Conservation (phyloP, 2,113 vertebrate species). For the Notarius lentiginosus region DNA sequence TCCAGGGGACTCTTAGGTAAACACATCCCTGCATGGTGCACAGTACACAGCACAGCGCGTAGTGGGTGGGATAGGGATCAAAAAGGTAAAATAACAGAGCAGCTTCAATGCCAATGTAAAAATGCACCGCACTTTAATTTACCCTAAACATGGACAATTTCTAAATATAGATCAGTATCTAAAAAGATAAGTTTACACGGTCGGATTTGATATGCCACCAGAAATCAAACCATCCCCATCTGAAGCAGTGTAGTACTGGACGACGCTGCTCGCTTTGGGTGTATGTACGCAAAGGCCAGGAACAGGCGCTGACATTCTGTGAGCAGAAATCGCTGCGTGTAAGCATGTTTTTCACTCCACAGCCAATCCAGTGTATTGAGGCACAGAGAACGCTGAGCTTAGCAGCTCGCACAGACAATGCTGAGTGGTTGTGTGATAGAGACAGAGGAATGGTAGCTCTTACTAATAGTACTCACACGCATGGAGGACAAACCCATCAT, state of each 20-base stretch:
- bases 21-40: slow-evolving; percentile 25
- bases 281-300: slow-evolving; percentile 40
- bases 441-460: slow-evolving; percentile 27
- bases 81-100: slow-evolving; percentile 50
- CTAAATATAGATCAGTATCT: background rate
- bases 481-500: background rate
- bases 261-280: background rate
- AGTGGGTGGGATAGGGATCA: slow-evolving; percentile 38
- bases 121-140: slow-evolving; percentile 14
- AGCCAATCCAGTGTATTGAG: slow-evolving; percentile 59
- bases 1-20: slow-evolving; percentile 35
- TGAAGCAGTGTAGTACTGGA: background rate
- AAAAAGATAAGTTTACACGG: background rate
- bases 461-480: slow-evolving; percentile 19
- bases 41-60: background rate
- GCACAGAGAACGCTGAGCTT: slow-evolving; percentile 44
- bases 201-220: background rate
- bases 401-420: slow-evolving; percentile 49
- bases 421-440: slow-evolving; percentile 8
- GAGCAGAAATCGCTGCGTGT: slow-evolving; percentile 53
- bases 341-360: slow-evolving; percentile 64
- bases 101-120: slow-evolving; percentile 4
- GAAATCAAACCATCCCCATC: background rate
- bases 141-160: background rate
- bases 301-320: slow-evolving; percentile 40